These are phyloP conservation scores for Cremastinae sp. DNA, from an alignment of 2,888 invertebrate genomes.

Conservation along the genomic window DNA sequence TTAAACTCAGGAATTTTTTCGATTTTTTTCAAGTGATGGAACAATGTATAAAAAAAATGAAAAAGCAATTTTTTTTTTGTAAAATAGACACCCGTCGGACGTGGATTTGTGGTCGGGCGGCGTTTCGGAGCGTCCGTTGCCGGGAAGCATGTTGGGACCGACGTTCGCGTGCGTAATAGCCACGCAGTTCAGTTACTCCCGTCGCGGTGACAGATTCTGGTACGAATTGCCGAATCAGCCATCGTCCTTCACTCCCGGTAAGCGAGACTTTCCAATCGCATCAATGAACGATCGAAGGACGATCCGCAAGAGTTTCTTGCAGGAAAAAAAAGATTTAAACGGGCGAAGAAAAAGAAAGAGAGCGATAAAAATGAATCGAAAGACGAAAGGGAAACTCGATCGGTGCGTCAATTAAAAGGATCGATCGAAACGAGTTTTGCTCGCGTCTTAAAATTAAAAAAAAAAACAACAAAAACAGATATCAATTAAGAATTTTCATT, in stretches of 20 bases:
- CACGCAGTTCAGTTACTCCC: constrained; percentile 93
- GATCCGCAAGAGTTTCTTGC: too few relatives aligned
- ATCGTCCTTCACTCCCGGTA: constrained; percentile 90
- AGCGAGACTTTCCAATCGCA: constrained; percentile 40
- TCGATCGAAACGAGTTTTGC: too few relatives aligned
- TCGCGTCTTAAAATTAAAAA: too few relatives aligned
- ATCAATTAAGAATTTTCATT: neutral
- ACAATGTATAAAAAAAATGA: constrained; percentile 19
- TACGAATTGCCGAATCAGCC: constrained; percentile 95
- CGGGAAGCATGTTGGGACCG: constrained; percentile 96
- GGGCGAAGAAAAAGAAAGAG: too few relatives aligned
- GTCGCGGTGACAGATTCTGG: constrained; percentile 96
- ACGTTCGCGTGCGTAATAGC: constrained; percentile 97
- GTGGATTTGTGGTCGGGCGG: constrained; percentile 98
- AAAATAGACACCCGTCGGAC: constrained; percentile 90
- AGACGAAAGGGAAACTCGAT: neutral
- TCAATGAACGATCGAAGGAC: too few relatives aligned
- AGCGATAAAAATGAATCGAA: neutral
- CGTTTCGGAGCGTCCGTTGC: constrained; percentile 93
- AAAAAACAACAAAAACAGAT: too few relatives aligned
- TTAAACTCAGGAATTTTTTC: too few relatives aligned
- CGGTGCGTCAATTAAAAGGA: neutral
- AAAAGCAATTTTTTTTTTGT: constrained; percentile 20
- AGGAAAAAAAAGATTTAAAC: neutral
- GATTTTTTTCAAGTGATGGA: neutral